Conservation (phyloP, 2,888 invertebrate species). For the Agrilus mali region DNA sequence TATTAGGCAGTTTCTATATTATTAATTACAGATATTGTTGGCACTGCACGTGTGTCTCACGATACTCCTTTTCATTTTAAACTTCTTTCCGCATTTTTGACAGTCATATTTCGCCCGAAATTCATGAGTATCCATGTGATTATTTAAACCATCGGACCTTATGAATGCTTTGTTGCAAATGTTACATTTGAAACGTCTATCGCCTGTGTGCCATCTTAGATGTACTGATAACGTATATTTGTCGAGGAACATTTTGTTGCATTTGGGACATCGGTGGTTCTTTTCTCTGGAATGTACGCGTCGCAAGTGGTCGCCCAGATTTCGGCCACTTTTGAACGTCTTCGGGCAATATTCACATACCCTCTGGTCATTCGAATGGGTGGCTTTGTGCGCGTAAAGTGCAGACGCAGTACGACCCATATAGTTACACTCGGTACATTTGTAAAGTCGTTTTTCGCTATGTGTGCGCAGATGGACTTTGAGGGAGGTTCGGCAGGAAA, state of each 20-base stretch:
- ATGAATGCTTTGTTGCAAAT: constrained; percentile 23
- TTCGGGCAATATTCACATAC: constrained; percentile 26
- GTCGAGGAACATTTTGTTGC: constrained; percentile 23
- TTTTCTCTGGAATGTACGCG: constrained; percentile 22
- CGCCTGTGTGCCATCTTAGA: constrained; percentile 22
- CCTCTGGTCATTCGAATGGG: constrained; percentile 21
- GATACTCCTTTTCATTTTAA: constrained; percentile 21
- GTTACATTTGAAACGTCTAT: constrained; percentile 22
- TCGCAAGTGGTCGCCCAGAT: constrained; percentile 23
- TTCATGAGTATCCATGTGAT: constrained; percentile 22
- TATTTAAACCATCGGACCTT: constrained; percentile 23
- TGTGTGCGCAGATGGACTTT: constrained; percentile 22
- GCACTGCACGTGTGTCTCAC: constrained; percentile 19
- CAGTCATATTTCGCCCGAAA: constrained; percentile 19
- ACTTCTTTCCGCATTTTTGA: constrained; percentile 20
- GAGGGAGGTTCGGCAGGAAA: constrained; percentile 21
- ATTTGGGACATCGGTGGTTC: constrained; percentile 22
- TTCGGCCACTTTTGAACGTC: constrained; percentile 22
- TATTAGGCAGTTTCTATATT: too few species aligned
- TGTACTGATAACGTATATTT: constrained; percentile 24
- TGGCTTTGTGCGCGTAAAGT: constrained; percentile 24
- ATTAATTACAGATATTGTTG: too few species aligned
- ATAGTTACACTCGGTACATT: constrained; percentile 22
- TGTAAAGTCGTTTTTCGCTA: constrained; percentile 20
- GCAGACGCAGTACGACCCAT: constrained; percentile 25